These are phyloP conservation scores for Ennomos quercinarius DNA, from an alignment of 2,888 invertebrate species.

Conservation along the genomic window DNA sequence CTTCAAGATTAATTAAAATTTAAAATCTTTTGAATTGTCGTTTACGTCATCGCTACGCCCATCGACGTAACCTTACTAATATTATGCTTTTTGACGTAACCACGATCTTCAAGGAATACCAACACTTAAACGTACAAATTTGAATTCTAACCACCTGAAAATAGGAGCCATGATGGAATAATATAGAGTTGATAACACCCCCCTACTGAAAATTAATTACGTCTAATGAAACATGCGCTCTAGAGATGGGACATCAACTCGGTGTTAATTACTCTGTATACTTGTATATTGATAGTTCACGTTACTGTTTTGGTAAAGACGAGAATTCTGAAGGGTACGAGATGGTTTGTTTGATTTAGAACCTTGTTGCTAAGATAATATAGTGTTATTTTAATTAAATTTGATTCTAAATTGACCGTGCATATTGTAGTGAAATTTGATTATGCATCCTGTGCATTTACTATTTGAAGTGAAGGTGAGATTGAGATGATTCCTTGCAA, in stretches of 20 bases:
- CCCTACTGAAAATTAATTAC: constrained; percentile 64
- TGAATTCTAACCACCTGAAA: constrained; percentile 5
- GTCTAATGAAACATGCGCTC: constrained; percentile 67
- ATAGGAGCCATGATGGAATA: constrained; percentile 8
- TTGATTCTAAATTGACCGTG: too few species aligned
- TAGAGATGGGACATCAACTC: constrained; percentile 45
- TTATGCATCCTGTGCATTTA: too few species aligned
- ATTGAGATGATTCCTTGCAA: too few species aligned
- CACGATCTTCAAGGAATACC: constrained; percentile 18
- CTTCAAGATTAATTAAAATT: too few species aligned
- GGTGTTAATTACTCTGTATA: constrained; percentile 34
- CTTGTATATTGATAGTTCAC: constrained; percentile 24
- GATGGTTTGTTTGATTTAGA: constrained; percentile 1
- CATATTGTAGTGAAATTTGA: too few species aligned
- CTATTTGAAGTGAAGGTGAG: too few species aligned
- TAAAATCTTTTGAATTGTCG: too few species aligned
- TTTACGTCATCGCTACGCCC: neutral
- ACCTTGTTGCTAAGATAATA: constrained; percentile 2
- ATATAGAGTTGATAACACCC: constrained; percentile 20
- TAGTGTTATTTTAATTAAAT: constrained; percentile 7
- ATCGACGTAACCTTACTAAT: constrained; percentile 21
- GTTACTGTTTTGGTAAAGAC: constrained; percentile 2
- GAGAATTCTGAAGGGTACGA: constrained; percentile 7
- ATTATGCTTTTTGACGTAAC: constrained; percentile 26
- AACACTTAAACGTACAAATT: constrained; percentile 6